A percentile compares a stretch with the other conserved stretches of the same genome.
Conservation (phyloP, 2,797 vertebrate genomes). For the Hipposideros larvatus region DNA sequence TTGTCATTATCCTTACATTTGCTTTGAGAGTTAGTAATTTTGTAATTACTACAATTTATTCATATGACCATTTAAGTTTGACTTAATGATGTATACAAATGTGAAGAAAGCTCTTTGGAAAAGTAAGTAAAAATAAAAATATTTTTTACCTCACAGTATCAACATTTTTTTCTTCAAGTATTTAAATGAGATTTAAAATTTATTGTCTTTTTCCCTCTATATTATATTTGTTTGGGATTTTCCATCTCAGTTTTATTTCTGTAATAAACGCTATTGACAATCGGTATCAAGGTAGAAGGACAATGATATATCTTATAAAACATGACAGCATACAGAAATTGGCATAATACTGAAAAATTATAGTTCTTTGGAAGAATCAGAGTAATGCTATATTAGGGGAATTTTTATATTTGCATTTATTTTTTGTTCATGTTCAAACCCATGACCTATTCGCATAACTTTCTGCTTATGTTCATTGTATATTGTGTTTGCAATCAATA, state of each 20-base stretch:
- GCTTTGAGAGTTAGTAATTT: background rate
- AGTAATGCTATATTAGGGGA: background rate
- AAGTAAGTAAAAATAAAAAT: constrained; percentile 1
- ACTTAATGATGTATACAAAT: background rate
- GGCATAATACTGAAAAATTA: background rate
- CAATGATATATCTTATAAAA: background rate
- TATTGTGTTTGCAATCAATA: background rate
- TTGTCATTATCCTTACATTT: constrained; percentile 8
- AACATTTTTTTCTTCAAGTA: constrained; percentile 5
- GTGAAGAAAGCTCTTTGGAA: constrained; percentile 11
- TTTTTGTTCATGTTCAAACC: background rate
- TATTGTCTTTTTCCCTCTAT: background rate
- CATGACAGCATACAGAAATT: background rate
- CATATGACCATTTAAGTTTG: constrained; percentile 7
- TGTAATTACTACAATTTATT: constrained; percentile 1
- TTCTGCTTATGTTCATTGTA: background rate
- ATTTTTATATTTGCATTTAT: constrained; percentile 35
- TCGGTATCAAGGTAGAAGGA: background rate
- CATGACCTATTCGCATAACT: background rate
- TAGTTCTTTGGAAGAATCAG: background rate
- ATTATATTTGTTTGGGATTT: background rate
- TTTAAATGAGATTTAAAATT: constrained; percentile 10
- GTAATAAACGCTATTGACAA: background rate
- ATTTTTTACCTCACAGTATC: background rate
- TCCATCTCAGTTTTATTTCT: constrained; percentile 19